Base-by-base conservation (phyloP, 30 jellyfish, hydroid and myxozoan genomes). In the Cassiopea andromeda region DNA sequence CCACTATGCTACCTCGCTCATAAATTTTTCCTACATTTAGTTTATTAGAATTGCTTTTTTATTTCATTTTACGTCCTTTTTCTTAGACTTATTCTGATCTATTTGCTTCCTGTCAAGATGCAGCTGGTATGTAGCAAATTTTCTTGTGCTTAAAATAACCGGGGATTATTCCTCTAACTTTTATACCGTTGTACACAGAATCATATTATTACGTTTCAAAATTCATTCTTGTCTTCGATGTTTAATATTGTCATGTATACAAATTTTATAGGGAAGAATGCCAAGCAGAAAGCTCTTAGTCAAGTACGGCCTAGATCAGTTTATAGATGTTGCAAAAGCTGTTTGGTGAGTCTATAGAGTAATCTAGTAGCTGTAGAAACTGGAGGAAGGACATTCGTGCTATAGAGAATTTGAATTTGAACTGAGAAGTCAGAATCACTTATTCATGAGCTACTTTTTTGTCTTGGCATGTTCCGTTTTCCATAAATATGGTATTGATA, bases 51-150 rank as follows among this genome's bases (percentile, higher is more conserved):
- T n/a, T n/a, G 64, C 64, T 5, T 5, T 54, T 54, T 10, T 54
- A 54, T 54, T 10, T 54, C 64, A 64, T 73, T 48, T 12, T 5
- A 18, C 1, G 43, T 66, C 64, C 7, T 61, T n/a, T 48, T 84
- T 83, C 50, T 17, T 47, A 90, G 97, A 77, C 85, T 76, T 47
- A 95, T 91, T 27, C 88, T 95, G 80, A 91, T 92, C 14, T 95
- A 95, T 67, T 85, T 95, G n/a, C 89, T 95, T 0, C 99, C 99
- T 18, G 99, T 95, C 1, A 95, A 95, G 60, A 95, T 95, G 99
- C 98, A 91, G 59, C 92, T 92, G 68, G 97, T 90, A 90, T 16
- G 93, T 90, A 14, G 38, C 15, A 16, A 64, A 14, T 9, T 64
- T 64, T 64, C 7, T 1, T 76, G 16, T 8, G 12, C 44, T 9